Evolutionary conservation across 2,888 invertebrate species (phyloP), one percentile per base, ranked within the genome.

Genomic region (Julus scanicus): DNA sequence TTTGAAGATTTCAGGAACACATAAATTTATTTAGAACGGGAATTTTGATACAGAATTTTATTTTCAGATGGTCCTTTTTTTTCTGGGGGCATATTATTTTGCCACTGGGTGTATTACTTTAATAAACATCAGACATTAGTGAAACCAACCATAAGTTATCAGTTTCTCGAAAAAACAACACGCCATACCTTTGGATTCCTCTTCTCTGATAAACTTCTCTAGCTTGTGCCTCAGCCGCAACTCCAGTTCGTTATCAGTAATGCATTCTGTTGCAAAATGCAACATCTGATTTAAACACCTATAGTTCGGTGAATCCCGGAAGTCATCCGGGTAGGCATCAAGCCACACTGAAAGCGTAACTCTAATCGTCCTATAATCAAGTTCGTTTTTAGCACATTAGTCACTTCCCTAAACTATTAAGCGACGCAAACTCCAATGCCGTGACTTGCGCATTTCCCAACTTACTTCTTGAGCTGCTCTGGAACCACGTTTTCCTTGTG

Each of bases 311-410:
- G 96, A 94, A 90, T 96, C 96, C 89, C 95, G 95, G 93, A 97
- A 96, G 93, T 99, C 99, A 93, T 99, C 98, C 80, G 98, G 97
- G 92, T 98, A 99, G 89, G 97, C 96, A 93, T 99, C 99, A 92
- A 99, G 93, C 99, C 99, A 99, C 84, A 99, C 98, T 92, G 98
- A 97, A 90, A 99, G 94, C 89, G 97, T 96, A 90, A 97, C 96
- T 91, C 97, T 95, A 92, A 98, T 94, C 90, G 97, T 97, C 93
- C 96, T 96, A 87, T 15, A 90, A 88, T n/a, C 15, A 44, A n/a
- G 83, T 29, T 40, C 48, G 20, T 40, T 84, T 5, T 11, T 17
- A 13, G 0, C n/a, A 13, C 57, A n/a, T 57, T 57, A 57, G 57
- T 57, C 57, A n/a, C 57, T 13, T 57, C 57, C 57, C 57, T n/a